Conservation (phyloP, 2,888 invertebrate species). For the Chrysomela aeneicollis region DNA sequence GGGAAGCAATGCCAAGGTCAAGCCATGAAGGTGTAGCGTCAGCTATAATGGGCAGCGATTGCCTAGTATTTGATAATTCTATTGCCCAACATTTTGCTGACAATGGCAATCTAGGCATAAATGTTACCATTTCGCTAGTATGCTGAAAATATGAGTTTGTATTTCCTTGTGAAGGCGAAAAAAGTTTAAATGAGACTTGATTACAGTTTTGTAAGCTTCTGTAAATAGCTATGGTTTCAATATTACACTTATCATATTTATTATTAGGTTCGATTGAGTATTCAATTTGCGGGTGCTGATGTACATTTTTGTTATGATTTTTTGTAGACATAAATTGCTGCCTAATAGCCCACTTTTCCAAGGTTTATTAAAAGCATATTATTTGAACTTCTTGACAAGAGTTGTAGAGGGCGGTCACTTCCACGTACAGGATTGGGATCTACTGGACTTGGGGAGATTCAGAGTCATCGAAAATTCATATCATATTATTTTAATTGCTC, state of each 20-base stretch:
- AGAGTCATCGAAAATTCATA: no score
- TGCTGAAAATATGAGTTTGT: slow-evolving; percentile 56
- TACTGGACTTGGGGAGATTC: no score
- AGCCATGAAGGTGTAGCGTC: slow-evolving; percentile 99
- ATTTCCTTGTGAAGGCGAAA: slow-evolving; percentile 8
- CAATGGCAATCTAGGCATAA: slow-evolving; percentile 98
- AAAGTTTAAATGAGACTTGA: slow-evolving; percentile 15
- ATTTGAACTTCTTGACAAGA: not conserved
- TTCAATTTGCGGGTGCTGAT: not conserved
- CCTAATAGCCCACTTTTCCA: not conserved
- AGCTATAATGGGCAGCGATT: slow-evolving; percentile 97
- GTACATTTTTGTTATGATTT: slow-evolving; percentile 4
- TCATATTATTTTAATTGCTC: no score
- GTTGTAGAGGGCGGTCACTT: not conserved
- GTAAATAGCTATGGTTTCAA: slow-evolving; percentile 19
- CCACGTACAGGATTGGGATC: no score
- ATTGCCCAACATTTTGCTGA: slow-evolving; percentile 99
- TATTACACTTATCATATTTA: not conserved
- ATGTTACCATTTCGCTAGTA: slow-evolving; percentile 97
- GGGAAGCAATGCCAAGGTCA: slow-evolving; percentile 99
- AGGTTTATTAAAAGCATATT: not conserved
- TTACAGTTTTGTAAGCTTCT: slow-evolving; percentile 7
- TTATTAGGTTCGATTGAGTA: not conserved
- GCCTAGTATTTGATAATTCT: slow-evolving; percentile 97
- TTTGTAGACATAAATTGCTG: not conserved